Base-by-base conservation (phyloP, 2,113 vertebrate genomes). In the Lophochroa leadbeateri region DNA sequence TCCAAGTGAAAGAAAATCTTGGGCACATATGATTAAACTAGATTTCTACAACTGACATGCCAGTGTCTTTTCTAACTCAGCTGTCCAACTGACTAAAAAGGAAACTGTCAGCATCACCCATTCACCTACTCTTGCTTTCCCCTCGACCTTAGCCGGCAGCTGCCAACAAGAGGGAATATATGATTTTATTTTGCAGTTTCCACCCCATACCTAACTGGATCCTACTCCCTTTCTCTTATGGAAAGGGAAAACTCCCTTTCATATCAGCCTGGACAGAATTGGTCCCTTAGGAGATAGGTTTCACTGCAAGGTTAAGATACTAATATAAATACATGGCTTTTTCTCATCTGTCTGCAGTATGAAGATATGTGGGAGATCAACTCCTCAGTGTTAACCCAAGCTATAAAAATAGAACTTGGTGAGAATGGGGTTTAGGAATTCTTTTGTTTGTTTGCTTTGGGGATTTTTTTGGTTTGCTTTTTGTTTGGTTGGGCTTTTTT, bases 401-500 rank as follows among this genome's bases (percentile, higher is more conserved):
- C 29, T 88, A 57, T 25, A 33, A 57, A 93, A 69, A 79, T 1
- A 85, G 17, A 78, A 46, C 10, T 43, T 17, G 3, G 17, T 13
- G 9, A 58, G 11, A 11, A 91, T 3, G 9, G 21, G 7, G 10
- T 20, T 20, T 46, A 50, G 20, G 24, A 6, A 24, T 6, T 58
- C 44, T 4, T 8, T 18, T 63, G 9, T 12, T 24, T 35, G 5
- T 27, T 82, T 53, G 8, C 20, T 79, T 35, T 68, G 53, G 11
- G 43, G 4, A 4, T n/a, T 46, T 39, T 64, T 64, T 37, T 19
- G 1, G 5, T 1, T 53, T 13, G 17, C 4, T 13, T 39, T 13
- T 29, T 52, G 19, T 53, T 10, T 14, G 7, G 14, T 27, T 72
- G 57, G 13, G 57, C n/a, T 43, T 67, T 70, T 79, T 39, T 4